A percentile compares a stretch with the other conserved stretches of the same genome.
phyloP scores from a whole-genome alignment of 1,140 invertebrate species.

The Copidosoma floridanum region DNA sequence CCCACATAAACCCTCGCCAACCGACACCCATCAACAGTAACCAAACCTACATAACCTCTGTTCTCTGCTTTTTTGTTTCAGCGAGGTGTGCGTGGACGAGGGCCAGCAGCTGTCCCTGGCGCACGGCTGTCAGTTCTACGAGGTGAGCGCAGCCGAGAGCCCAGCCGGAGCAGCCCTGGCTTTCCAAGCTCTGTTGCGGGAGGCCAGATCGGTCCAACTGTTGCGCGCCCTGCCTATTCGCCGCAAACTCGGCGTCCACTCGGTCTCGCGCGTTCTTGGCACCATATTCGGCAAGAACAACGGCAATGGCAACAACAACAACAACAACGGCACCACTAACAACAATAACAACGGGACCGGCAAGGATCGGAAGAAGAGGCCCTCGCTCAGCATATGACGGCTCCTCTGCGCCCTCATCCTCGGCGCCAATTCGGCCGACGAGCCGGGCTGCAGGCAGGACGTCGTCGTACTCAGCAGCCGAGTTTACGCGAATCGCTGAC shows the following conservation, averaged over 20 bases:
- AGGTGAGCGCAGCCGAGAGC: conserved; percentile 81
- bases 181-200: conserved; percentile 75
- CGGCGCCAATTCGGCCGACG: conserved; percentile 39
- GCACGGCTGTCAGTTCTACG: conserved; percentile 81
- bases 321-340: neutral
- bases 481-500: conserved; percentile 45
- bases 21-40: too few relatives aligned
- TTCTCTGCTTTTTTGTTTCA: conserved; percentile 54
- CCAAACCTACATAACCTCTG: too few relatives aligned
- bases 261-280: conserved; percentile 74
- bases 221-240: conserved; percentile 69
- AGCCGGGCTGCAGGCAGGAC: conserved; percentile 41
- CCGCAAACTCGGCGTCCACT: conserved; percentile 73
- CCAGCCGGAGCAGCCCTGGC: conserved; percentile 74
- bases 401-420: conserved; percentile 50
- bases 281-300: conserved; percentile 77
- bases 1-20: too few relatives aligned
- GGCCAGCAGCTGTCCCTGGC: conserved; percentile 76
- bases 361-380: conserved; percentile 71
- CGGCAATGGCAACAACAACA: conserved; percentile 42
- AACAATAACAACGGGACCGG: neutral
- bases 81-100: conserved; percentile 75
- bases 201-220: conserved; percentile 70
- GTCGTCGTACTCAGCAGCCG: conserved; percentile 49
- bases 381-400: conserved; percentile 70